These are phyloP conservation scores for Platyura marginata DNA, from an alignment of 1,140 invertebrate genomes.

Conservation along the genomic window DNA sequence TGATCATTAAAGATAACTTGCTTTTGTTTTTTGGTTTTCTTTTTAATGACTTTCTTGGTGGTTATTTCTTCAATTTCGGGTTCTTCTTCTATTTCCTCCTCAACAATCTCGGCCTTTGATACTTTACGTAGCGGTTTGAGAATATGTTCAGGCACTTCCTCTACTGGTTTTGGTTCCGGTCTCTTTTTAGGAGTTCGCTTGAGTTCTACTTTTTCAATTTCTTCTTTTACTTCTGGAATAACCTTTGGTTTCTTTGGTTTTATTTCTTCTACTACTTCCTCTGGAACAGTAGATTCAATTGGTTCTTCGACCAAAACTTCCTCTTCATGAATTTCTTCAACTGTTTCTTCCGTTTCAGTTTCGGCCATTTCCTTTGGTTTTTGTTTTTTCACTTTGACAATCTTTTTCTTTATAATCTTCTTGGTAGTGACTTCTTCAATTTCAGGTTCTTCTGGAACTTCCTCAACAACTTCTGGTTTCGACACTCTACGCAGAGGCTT, in stretches of 20 bases:
- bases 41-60: constrained; percentile 17
- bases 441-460: constrained; percentile 13
- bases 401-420: constrained; percentile 14
- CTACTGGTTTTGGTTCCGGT: constrained; percentile 6
- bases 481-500: constrained; percentile 4
- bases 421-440: constrained; percentile 11
- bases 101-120: constrained; percentile 11
- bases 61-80: constrained; percentile 18
- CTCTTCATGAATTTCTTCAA: constrained; percentile 14
- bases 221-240: not conserved
- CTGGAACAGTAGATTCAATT: constrained; percentile 3
- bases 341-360: constrained; percentile 11
- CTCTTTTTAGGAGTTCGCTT: constrained; percentile 6
- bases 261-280: constrained; percentile 10
- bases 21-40: constrained; percentile 17
- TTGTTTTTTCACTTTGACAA: constrained; percentile 20
- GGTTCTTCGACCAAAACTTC: constrained; percentile 16
- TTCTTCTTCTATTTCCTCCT: constrained; percentile 22
- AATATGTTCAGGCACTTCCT: constrained; percentile 14
- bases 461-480: constrained; percentile 12
- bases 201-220: not conserved
- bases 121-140: no score
- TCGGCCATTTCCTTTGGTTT: constrained; percentile 15
- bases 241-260: not conserved
- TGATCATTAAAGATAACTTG: constrained; percentile 18